These are phyloP conservation scores for Lynx canadensis DNA, from an alignment of 2,113 vertebrate genomes.

Conservation along the genomic window DNA sequence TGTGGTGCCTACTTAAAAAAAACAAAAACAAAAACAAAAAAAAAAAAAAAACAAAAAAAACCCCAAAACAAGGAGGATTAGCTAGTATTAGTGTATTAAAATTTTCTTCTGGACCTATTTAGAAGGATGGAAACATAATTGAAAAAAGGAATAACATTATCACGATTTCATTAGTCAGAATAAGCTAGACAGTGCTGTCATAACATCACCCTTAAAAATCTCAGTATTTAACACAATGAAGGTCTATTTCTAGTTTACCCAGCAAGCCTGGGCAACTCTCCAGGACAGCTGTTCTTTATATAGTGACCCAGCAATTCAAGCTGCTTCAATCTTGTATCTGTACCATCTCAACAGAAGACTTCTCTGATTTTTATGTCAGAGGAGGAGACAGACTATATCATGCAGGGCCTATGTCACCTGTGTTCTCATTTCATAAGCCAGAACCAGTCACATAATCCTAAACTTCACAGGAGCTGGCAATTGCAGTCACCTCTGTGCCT, in stretches of 20 bases:
- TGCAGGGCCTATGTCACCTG: not conserved
- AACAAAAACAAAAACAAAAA: too few relatives aligned
- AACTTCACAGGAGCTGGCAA: not conserved
- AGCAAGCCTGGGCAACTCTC: not conserved
- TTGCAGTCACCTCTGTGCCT: not conserved
- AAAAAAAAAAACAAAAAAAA: too few relatives aligned
- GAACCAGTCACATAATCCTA: not conserved
- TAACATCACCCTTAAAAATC: conserved; percentile 28
- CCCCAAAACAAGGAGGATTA: not conserved
- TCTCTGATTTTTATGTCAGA: not conserved
- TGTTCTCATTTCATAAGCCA: not conserved
- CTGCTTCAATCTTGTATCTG: not conserved
- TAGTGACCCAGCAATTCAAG: not conserved
- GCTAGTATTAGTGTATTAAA: not conserved
- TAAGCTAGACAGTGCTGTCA: not conserved
- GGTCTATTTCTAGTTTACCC: conserved; percentile 18
- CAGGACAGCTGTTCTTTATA: not conserved
- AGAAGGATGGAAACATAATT: conserved; percentile 20
- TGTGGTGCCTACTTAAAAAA: too few relatives aligned
- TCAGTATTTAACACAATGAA: not conserved
- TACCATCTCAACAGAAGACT: not conserved
- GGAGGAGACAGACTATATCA: not conserved
- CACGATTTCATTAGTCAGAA: not conserved
- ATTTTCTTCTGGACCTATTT: conserved; percentile 27
- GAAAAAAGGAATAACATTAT: conserved; percentile 26